Base-by-base conservation (phyloP, 2,888 invertebrate genomes). In the Sarcophaga rosellei region DNA sequence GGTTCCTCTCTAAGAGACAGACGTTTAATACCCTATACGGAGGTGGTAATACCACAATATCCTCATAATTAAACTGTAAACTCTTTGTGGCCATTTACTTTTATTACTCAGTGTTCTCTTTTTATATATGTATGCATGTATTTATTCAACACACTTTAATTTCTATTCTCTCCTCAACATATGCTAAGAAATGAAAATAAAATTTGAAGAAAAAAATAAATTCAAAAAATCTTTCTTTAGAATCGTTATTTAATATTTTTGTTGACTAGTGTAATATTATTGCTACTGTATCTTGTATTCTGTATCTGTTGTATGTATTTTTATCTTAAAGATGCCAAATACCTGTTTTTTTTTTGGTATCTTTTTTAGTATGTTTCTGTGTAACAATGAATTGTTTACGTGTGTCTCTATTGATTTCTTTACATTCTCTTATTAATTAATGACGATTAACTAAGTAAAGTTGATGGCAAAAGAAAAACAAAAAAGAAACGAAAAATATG, bases 21-120 rank as follows among this genome's bases (percentile, higher is more conserved):
- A 6, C 89, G 90, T 57, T 62, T 75, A 4, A 85, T 84, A 62
- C 72, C 74, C 2, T 89, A 89, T 61, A 78, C 65, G 11, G 89
- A 90, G 59, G 61, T 85, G 0, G 63, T 81, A 20, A 75, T 87
- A 47, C 23, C 79, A 10, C 84, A 87, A 20, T 88, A 89, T 82
- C 88, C 89, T 1, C 87, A 82, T 74, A 89, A 90, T 59, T 88
- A 81, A 45, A 23, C 4, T 25, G 10, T 15, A 15, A 15, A 17
- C 17, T 15, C 4, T 15, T 8, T 0, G 10, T 8, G 35, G 8
- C 2, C 3, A 53, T 53, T 53, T 53, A 53, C 53, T 53, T 53
- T 53, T 53, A 15, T 17, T n/a, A 20, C 20, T 61, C 8, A 61
- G 11, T 61, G 21, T 61, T 1, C 1, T 11, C 57, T 20, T 53